Evolutionary conservation across 2,888 invertebrate genomes (phyloP).

Genomic region (Hirtodrosophila alboralis): DNA sequence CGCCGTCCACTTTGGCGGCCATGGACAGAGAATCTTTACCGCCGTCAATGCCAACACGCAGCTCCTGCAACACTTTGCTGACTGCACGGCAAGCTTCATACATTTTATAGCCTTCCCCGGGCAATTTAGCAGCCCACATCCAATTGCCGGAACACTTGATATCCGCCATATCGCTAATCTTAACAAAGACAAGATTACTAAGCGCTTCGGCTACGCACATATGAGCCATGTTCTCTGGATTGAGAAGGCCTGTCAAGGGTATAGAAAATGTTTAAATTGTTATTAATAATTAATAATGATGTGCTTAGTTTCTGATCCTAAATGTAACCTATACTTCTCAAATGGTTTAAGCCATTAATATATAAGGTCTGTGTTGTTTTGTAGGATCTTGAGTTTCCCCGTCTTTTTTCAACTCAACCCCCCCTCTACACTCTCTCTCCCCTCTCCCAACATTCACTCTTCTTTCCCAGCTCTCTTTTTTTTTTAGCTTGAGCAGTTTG

Average conservation of each 20-base stretch:
- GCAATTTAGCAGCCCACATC: slow-evolving; percentile 99
- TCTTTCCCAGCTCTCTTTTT: too few relatives aligned
- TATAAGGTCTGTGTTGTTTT: too few relatives aligned
- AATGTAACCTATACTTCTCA: too few relatives aligned
- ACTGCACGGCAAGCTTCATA: slow-evolving; percentile 94
- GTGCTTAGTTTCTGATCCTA: too few relatives aligned
- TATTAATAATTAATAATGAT: too few relatives aligned
- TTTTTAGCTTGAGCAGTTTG: too few relatives aligned
- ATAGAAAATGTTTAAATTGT: not conserved
- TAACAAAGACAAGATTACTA: slow-evolving; percentile 93
- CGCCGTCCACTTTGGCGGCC: slow-evolving; percentile 93
- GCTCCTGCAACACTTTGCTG: slow-evolving; percentile 91
- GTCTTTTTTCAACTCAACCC: too few relatives aligned
- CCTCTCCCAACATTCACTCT: too few relatives aligned
- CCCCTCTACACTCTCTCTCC: too few relatives aligned
- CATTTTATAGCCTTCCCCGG: slow-evolving; percentile 95
- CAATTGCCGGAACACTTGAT: slow-evolving; percentile 99
- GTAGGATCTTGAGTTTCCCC: too few relatives aligned
- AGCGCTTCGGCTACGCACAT: slow-evolving; percentile 97
- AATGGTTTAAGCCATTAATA: too few relatives aligned
- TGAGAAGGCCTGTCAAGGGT: slow-evolving; percentile 84
- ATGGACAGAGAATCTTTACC: slow-evolving; percentile 99
- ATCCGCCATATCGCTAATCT: slow-evolving; percentile 89
- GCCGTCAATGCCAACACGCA: slow-evolving; percentile 96
- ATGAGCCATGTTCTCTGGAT: slow-evolving; percentile 94